phyloP scores from a whole-genome alignment of 1,140 invertebrate species.

The Mizuhopecten yessoensis region DNA sequence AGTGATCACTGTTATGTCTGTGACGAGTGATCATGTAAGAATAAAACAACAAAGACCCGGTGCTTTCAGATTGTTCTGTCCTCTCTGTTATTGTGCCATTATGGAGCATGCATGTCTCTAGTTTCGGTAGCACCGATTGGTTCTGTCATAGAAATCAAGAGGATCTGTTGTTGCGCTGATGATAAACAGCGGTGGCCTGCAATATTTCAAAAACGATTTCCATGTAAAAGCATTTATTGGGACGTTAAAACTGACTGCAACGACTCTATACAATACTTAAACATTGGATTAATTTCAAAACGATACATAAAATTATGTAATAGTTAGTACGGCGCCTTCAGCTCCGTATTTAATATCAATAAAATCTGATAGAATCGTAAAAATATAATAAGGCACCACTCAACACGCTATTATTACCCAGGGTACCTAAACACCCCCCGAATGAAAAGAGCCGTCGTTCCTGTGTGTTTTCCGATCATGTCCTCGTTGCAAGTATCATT shows the following conservation, averaged over 20 bases:
- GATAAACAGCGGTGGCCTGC: background rate
- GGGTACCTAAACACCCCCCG: background rate
- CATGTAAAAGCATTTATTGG: background rate
- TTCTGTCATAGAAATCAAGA: background rate
- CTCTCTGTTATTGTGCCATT: background rate
- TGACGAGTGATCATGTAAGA: too few species aligned
- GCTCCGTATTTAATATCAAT: constrained; percentile 18
- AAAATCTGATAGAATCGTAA: constrained; percentile 1
- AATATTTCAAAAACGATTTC: constrained; percentile 20
- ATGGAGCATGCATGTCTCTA: background rate
- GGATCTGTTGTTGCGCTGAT: background rate
- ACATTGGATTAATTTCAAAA: constrained; percentile 35
- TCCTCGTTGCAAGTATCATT: background rate
- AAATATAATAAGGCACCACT: background rate
- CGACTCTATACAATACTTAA: background rate
- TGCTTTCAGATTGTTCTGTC: background rate
- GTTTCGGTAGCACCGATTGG: background rate
- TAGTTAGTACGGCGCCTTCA: background rate
- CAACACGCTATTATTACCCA: background rate
- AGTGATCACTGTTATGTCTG: too few species aligned
- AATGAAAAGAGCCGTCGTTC: background rate
- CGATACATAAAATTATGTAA: constrained; percentile 39
- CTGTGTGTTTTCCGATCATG: background rate
- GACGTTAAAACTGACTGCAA: background rate
- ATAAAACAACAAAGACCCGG: too few species aligned